phyloP scores from a whole-genome alignment of 2,797 vertebrate species.

The Pygocentrus nattereri region DNA sequence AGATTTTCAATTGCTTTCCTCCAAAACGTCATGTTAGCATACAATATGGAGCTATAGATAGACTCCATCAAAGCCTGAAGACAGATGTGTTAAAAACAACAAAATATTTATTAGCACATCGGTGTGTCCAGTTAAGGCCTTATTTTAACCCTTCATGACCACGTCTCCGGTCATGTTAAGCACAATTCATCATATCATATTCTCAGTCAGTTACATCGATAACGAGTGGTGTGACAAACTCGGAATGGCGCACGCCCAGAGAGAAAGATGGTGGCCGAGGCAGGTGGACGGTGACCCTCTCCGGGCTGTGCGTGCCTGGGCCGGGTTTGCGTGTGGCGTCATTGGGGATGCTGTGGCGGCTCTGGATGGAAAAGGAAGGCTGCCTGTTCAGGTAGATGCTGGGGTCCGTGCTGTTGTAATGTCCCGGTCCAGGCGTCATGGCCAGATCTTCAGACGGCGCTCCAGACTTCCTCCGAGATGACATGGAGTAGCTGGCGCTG shows the following conservation, averaged over 20 bases:
- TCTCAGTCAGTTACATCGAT: constrained; percentile 71
- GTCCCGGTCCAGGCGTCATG: constrained; percentile 83
- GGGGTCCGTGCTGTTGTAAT: constrained; percentile 82
- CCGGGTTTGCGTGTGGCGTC: constrained; percentile 74
- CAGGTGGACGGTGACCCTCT: constrained; percentile 78
- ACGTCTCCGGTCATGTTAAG: no score
- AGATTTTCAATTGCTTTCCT: no score
- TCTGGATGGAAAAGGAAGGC: constrained; percentile 88
- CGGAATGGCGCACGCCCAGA: constrained; percentile 85
- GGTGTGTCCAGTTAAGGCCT: no score
- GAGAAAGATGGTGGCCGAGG: constrained; percentile 81
- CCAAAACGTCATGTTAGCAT: no score
- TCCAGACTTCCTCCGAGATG: constrained; percentile 64
- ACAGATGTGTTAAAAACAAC: no score
- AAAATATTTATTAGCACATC: no score
- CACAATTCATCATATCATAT: no score
- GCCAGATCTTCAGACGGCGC: constrained; percentile 81
- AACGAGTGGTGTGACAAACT: constrained; percentile 81
- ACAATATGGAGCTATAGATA: no score
- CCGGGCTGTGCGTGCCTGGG: constrained; percentile 84
- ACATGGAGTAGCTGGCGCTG: constrained; percentile 83
- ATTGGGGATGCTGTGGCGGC: constrained; percentile 73
- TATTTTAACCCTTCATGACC: no score
- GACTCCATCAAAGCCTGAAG: no score
- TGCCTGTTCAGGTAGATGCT: constrained; percentile 78